These are phyloP conservation scores for Toxotes jaculatrix DNA, from an alignment of 2,113 vertebrate species.

Conservation along the genomic window DNA sequence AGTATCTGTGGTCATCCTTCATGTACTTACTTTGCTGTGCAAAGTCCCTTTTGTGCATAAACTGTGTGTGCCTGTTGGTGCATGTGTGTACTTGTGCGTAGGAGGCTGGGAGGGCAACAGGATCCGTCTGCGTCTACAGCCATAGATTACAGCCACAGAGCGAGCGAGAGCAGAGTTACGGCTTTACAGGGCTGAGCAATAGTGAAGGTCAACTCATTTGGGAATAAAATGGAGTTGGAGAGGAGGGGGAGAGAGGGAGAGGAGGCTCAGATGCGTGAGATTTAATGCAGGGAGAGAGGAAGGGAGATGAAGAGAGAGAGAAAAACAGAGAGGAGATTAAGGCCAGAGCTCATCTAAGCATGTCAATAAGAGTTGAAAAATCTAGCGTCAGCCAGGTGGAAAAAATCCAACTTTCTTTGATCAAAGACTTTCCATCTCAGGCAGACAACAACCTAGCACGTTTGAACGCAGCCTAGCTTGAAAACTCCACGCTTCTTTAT, in stretches of 20 bases:
- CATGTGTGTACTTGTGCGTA: constrained; percentile 33
- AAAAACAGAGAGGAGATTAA: constrained; percentile 63
- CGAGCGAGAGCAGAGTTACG: constrained; percentile 66
- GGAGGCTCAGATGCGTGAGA: constrained; percentile 64
- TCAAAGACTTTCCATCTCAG: constrained; percentile 62
- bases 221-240: constrained; percentile 64
- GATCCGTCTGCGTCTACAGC: constrained; percentile 69
- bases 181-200: constrained; percentile 55
- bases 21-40: constrained; percentile 49
- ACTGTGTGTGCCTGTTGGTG: constrained; percentile 20
- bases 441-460: constrained; percentile 56
- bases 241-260: constrained; percentile 36
- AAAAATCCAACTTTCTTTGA: constrained; percentile 67
- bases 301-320: constrained; percentile 32
- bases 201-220: constrained; percentile 73
- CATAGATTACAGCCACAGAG: constrained; percentile 68
- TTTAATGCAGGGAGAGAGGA: constrained; percentile 61
- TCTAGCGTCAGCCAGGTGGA: constrained; percentile 72
- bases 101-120: constrained; percentile 68
- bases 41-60: constrained; percentile 45
- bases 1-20: constrained; percentile 70
- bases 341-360: constrained; percentile 69
- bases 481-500: constrained; percentile 59
- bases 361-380: constrained; percentile 72
- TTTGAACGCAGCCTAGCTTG: constrained; percentile 41